These are phyloP conservation scores for Psephotus haematonotus DNA, from an alignment of 2,113 vertebrate species.

Conservation along the genomic window DNA sequence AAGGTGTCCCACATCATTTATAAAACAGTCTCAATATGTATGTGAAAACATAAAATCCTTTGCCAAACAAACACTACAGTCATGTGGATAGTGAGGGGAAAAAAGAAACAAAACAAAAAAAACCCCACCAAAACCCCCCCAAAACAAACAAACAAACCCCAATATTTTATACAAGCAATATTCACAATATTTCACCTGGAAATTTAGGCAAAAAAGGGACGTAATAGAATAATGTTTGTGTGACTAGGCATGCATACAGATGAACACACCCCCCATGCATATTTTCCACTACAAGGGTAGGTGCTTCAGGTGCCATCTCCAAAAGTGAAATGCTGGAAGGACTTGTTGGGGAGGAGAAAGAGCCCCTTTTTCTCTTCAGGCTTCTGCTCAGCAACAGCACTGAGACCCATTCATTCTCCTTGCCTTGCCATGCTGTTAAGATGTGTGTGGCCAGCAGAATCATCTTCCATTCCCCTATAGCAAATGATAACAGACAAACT, in stretches of 20 bases:
- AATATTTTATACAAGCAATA: background rate
- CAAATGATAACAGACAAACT: background rate
- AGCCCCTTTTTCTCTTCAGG: background rate
- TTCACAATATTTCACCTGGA: background rate
- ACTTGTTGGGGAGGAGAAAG: background rate
- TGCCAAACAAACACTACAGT: background rate
- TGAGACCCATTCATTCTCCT: accelerated
- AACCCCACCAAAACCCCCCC: too few species aligned
- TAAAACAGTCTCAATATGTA: background rate
- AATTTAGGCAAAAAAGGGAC: background rate
- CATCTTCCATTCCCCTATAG: background rate
- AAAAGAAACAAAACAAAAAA: background rate
- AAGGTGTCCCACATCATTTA: background rate
- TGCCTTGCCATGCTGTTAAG: accelerated
- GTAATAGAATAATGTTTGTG: background rate
- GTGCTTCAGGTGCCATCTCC: background rate
- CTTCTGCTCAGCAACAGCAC: background rate
- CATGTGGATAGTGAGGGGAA: background rate
- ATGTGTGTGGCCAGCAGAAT: background rate
- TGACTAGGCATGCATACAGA: accelerated
- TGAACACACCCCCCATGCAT: accelerated
- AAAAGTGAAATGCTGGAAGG: background rate
- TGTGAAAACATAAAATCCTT: background rate
- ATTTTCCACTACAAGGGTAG: background rate
- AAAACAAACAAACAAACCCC: background rate